A percentile compares a stretch with the other conserved stretches of the same genome.
phyloP scores from a whole-genome alignment of 2,113 vertebrate genomes.

The Plectropomus leopardus region DNA sequence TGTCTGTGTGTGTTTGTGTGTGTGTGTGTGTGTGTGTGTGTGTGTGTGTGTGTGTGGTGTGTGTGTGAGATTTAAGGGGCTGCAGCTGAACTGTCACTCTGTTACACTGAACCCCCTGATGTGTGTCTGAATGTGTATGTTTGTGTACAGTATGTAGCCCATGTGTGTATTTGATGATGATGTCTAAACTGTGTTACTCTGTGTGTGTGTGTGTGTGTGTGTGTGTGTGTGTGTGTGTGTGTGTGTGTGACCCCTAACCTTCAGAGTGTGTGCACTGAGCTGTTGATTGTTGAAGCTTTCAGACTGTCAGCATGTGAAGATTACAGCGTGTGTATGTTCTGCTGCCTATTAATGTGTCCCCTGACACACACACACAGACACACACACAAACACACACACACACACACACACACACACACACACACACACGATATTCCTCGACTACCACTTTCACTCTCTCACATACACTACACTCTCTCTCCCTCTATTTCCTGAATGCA shows the following conservation, averaged over 20 bases:
- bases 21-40: background rate
- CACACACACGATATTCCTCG: background rate
- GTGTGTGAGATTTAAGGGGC: constrained; percentile 13
- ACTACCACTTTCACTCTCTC: background rate
- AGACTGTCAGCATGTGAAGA: constrained; percentile 37
- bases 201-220: constrained; percentile 24
- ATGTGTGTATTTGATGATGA: constrained; percentile 16
- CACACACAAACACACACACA: constrained; percentile 29
- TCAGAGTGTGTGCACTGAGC: background rate
- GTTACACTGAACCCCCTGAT: background rate
- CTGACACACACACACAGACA: constrained; percentile 16
- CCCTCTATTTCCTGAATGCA: no score
- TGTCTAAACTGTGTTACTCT: background rate
- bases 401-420: constrained; percentile 6
- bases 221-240: constrained; percentile 23
- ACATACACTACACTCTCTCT: no score
- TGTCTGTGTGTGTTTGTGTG: background rate
- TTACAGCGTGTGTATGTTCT: constrained; percentile 27
- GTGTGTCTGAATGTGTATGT: constrained; percentile 11
- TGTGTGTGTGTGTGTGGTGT: background rate
- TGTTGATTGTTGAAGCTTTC: constrained; percentile 39
- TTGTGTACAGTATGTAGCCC: background rate
- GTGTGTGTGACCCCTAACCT: constrained; percentile 34
- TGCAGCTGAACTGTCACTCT: constrained; percentile 9
- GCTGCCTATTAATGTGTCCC: constrained; percentile 1